Conservation (phyloP, 2,113 vertebrate genomes). For the Leucopternis melanops region DNA sequence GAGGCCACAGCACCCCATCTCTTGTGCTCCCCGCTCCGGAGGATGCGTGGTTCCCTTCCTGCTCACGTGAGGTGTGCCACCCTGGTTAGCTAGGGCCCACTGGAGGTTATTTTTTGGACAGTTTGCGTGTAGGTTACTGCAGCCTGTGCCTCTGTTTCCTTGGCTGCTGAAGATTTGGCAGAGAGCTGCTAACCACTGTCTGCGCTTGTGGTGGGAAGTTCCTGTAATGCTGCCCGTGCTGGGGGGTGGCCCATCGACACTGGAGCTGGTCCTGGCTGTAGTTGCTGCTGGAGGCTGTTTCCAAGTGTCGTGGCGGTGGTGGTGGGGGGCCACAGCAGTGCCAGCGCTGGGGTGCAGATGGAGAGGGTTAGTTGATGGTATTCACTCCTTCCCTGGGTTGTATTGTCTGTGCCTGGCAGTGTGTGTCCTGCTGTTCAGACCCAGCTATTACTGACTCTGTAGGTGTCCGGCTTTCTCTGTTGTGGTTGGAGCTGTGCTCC, state of each 20-base stretch:
- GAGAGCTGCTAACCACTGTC: constrained; percentile 1
- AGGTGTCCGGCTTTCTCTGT: background rate
- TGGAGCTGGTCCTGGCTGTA: background rate
- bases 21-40: rapidly evolving
- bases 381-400: background rate
- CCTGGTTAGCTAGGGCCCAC: background rate
- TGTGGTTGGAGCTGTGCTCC: constrained; percentile 27
- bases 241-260: background rate
- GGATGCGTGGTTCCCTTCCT: background rate
- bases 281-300: background rate
- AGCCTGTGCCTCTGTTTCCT: background rate
- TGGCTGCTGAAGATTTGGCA: constrained; percentile 2
- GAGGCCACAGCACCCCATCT: background rate
- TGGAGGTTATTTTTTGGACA: background rate
- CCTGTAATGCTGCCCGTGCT: background rate
- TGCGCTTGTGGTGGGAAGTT: background rate
- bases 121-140: background rate
- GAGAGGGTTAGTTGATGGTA: background rate
- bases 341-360: background rate
- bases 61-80: background rate
- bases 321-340: background rate
- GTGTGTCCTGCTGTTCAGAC: background rate
- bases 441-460: background rate
- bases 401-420: background rate
- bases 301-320: background rate